Percentiles rank a stretch among this genome's conserved stretches.
These are phyloP conservation scores for Atrina japonica DNA, from an alignment of 2,888 invertebrate genomes.

Conservation along the genomic window DNA sequence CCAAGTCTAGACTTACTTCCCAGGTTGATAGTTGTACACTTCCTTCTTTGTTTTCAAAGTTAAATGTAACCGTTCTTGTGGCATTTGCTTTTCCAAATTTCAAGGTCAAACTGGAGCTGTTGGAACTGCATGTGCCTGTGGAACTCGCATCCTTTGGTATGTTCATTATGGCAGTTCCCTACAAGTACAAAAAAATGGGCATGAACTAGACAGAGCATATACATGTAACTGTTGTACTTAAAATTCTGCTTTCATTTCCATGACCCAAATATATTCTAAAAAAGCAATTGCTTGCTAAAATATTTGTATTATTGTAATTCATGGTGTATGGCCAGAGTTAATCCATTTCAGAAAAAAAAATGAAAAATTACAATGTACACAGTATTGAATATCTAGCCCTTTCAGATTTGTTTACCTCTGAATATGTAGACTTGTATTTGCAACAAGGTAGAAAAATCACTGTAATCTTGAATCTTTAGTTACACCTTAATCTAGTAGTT, in stretches of 20 bases:
- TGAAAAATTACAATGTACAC: not conserved
- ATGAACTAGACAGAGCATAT: no score
- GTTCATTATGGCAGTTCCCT: not conserved
- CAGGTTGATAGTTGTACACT: slow-evolving; percentile 5
- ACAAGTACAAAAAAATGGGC: not conserved
- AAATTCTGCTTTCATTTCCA: no score
- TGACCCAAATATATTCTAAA: no score
- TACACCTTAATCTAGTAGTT: no score
- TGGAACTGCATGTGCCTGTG: slow-evolving; percentile 11
- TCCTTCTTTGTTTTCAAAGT: slow-evolving; percentile 3
- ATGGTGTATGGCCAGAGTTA: not conserved
- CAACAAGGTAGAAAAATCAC: no score
- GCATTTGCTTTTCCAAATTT: not conserved
- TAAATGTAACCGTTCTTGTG: slow-evolving; percentile 13
- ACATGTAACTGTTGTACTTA: no score
- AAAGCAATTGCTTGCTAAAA: no score
- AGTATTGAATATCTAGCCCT: no score
- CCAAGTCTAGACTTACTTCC: not conserved
- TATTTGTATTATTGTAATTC: no score
- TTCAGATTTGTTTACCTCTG: no score
- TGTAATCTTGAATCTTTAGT: no score
- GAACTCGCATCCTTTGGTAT: slow-evolving; percentile 12
- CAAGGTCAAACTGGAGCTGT: slow-evolving; percentile 10
- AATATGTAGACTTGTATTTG: no score
- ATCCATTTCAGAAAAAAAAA: not conserved